Percentiles rank a stretch among this genome's conserved stretches.
Conservation (phyloP, 2,113 vertebrate species). For the Clinocottus analis region DNA sequence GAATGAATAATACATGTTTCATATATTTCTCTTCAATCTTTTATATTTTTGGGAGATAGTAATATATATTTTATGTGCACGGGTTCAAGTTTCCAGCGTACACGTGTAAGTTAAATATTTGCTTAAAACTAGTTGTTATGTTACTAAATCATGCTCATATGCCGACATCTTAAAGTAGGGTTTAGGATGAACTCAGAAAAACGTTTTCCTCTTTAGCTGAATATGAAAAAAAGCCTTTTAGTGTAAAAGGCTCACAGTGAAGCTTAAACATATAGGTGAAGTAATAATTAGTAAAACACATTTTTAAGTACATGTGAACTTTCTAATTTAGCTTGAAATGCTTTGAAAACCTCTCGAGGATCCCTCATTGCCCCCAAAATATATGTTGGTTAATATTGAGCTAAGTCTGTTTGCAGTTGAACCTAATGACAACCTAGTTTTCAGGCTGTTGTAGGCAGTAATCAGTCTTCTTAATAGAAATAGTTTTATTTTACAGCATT, state of each 20-base stretch:
- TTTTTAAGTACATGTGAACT: too few species aligned
- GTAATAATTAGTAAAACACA: neutral
- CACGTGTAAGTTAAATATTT: neutral
- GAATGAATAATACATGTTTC: too few species aligned
- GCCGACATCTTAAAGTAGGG: neutral
- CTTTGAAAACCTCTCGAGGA: neutral
- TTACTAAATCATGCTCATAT: neutral
- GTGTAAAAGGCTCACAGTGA: neutral
- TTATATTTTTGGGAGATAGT: too few species aligned
- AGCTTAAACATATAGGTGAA: neutral
- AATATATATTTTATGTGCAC: neutral
- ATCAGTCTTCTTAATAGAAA: conserved; percentile 81
- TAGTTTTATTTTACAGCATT: conserved; percentile 84
- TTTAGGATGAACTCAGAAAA: neutral
- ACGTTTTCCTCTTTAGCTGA: neutral
- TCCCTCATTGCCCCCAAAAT: neutral
- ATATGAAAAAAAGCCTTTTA: neutral
- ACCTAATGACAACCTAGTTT: neutral
- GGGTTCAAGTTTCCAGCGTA: neutral
- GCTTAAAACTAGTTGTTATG: too few species aligned
- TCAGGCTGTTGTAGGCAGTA: conserved; percentile 43
- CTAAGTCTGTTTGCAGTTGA: neutral
- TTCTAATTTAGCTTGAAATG: neutral
- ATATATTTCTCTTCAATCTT: neutral
- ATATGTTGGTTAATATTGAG: neutral